Conservation (phyloP, 2,888 invertebrate genomes). For the Notodonta dromedarius region DNA sequence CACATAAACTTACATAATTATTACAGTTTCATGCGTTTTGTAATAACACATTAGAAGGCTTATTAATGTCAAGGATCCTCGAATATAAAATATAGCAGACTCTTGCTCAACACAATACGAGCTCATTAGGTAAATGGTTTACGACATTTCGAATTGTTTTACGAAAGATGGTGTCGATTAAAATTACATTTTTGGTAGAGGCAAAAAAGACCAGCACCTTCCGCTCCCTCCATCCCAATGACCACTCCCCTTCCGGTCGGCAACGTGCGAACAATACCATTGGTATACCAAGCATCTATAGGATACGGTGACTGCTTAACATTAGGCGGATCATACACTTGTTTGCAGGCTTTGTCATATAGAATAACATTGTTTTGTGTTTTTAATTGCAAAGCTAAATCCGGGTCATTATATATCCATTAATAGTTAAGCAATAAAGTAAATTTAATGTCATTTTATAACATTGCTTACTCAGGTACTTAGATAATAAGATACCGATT, state of each 20-base stretch:
- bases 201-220: no score
- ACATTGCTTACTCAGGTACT: background rate
- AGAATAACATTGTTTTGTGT: background rate
- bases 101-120: background rate
- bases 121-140: slow-evolving; percentile 1
- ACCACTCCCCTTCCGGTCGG: no score
- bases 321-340: no score
- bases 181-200: background rate
- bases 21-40: slow-evolving; percentile 8
- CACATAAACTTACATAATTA: slow-evolving; percentile 6
- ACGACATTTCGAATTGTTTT: slow-evolving; percentile 3
- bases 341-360: no score
- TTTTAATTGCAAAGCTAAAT: background rate
- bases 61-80: slow-evolving; percentile 17
- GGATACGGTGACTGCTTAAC: no score
- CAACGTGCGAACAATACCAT: no score
- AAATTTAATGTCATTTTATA: background rate
- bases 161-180: slow-evolving; percentile 1
- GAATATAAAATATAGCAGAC: background rate
- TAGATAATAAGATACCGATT: background rate
- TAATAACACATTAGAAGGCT: slow-evolving; percentile 13
- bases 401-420: background rate
- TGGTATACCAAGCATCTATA: no score
- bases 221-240: no score
- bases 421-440: background rate